Percentiles rank a stretch among this genome's conserved stretches.
phyloP scores from a whole-genome alignment of 1,140 invertebrate genomes.

The Pygmarrhopalites habei region DNA sequence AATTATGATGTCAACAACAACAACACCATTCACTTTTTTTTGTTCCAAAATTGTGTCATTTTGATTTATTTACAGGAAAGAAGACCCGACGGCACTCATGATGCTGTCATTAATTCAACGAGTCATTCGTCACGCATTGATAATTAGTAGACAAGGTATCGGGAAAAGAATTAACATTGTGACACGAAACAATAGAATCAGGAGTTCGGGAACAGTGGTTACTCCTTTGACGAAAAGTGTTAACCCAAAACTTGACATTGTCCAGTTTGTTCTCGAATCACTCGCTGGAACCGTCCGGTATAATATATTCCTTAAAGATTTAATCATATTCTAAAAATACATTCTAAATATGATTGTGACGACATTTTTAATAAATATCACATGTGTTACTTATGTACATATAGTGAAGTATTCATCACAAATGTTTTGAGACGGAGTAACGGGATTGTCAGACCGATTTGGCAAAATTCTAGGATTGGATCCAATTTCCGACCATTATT shows the following conservation, averaged over 20 bases:
- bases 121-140: background rate
- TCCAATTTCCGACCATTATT: constrained; percentile 66
- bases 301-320: background rate
- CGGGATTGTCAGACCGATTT: constrained; percentile 55
- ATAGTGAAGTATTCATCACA: constrained; percentile 53
- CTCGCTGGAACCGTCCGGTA: constrained; percentile 9
- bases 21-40: too few relatives aligned
- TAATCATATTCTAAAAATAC: background rate
- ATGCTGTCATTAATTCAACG: background rate
- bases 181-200: background rate
- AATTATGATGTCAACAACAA: too few relatives aligned
- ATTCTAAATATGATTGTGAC: background rate
- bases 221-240: background rate
- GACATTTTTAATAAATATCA: background rate
- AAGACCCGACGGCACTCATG: too few relatives aligned
- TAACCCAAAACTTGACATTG: background rate
- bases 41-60: too few relatives aligned
- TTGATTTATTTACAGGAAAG: too few relatives aligned
- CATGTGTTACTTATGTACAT: background rate
- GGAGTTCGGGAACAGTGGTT: background rate
- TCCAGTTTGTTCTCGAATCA: background rate
- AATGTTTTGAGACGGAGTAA: constrained; percentile 62
- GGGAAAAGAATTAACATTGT: background rate
- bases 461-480: constrained; percentile 56
- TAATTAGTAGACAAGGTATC: background rate